Evolutionary conservation across 2,113 vertebrate genomes (phyloP).

Genomic region (Amazona vittata): DNA sequence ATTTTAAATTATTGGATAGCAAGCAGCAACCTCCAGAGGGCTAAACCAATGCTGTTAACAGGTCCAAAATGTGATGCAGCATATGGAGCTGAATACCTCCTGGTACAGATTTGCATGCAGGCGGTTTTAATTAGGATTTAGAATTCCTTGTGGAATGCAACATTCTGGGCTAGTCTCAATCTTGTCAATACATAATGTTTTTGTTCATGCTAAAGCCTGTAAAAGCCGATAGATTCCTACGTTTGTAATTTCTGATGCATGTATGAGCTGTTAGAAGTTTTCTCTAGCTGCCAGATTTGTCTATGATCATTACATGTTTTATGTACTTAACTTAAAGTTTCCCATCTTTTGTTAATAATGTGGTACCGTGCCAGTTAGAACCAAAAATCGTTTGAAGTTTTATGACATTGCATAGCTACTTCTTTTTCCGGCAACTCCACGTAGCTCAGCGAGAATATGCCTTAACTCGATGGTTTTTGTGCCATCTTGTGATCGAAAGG

Average conservation of each 20-base stretch:
- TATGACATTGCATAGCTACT: not conserved
- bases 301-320: not conserved
- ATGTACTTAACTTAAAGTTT: not conserved
- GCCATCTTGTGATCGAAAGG: conserved; percentile 73
- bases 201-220: conserved; percentile 46
- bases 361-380: not conserved
- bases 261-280: not conserved
- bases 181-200: conserved; percentile 49
- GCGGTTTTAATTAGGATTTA: conserved; percentile 76
- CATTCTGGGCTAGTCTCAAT: conserved; percentile 19
- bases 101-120: conserved; percentile 64
- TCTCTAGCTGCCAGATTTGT: not conserved
- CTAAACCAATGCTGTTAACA: conserved; percentile 52
- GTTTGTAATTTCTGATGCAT: not conserved
- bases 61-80: conserved; percentile 50
- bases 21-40: conserved; percentile 52
- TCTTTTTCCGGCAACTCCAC: not conserved
- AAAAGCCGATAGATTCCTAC: conserved; percentile 19
- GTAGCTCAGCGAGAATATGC: not conserved
- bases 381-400: not conserved
- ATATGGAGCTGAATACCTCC: conserved; percentile 59
- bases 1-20: conserved; percentile 49
- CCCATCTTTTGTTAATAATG: not conserved
- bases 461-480: conserved; percentile 50
- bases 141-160: conserved; percentile 66